A percentile compares a stretch with the other conserved stretches of the same genome.
phyloP scores from a whole-genome alignment of 2,113 vertebrate genomes.

The Crotalus viridis region DNA sequence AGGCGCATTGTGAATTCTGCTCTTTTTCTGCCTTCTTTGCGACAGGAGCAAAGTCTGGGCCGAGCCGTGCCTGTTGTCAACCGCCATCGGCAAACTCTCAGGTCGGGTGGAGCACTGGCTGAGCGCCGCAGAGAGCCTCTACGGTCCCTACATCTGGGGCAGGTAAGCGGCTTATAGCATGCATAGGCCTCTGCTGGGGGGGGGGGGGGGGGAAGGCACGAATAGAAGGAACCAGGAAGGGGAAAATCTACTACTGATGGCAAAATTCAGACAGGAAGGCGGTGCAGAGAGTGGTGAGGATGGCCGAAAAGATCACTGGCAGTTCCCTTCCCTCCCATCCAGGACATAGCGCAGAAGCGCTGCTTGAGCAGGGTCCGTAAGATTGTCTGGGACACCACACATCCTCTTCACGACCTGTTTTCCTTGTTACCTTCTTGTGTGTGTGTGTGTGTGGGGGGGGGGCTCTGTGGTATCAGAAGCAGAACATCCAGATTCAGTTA shows the following conservation, averaged over 20 bases:
- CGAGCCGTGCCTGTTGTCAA: slow-evolving; percentile 89
- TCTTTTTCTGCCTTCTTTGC: slow-evolving; percentile 16
- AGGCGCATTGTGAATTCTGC: background rate
- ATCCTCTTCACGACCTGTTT: no score
- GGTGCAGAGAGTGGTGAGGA: no score
- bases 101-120: slow-evolving; percentile 92
- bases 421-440: no score
- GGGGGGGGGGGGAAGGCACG: background rate
- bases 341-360: no score
- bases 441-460: no score
- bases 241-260: background rate
- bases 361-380: no score
- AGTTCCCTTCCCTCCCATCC: no score
- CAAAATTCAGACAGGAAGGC: no score
- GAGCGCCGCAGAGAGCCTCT: slow-evolving; percentile 86
- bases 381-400: no score
- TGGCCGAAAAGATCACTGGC: no score
- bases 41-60: slow-evolving; percentile 95
- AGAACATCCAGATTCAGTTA: no score
- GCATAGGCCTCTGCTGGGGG: background rate
- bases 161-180: slow-evolving; percentile 71
- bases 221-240: background rate
- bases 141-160: slow-evolving; percentile 94
- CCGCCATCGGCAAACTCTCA: slow-evolving; percentile 87
- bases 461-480: no score